Evolutionary conservation across 1,140 invertebrate genomes (phyloP).

Genomic region (Solenopsis fugax): DNA sequence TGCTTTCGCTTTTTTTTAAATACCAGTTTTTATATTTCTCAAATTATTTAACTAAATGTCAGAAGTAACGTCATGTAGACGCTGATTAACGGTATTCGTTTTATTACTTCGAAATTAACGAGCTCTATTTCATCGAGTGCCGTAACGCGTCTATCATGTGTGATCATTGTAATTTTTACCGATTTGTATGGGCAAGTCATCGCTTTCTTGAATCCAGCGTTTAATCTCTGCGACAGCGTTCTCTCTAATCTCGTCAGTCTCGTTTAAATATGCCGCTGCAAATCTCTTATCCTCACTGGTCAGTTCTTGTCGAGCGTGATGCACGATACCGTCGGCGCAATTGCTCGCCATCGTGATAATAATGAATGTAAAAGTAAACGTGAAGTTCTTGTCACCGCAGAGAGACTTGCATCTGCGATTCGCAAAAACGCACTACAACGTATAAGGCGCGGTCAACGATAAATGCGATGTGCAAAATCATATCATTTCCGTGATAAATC

Average conservation of each 20-base stretch:
- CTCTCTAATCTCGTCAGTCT: constrained; percentile 75
- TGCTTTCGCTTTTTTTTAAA: too few relatives aligned
- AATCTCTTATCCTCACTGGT: constrained; percentile 53
- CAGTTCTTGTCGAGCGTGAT: not conserved
- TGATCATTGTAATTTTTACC: constrained; percentile 78
- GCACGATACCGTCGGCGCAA: not conserved
- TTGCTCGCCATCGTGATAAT: not conserved
- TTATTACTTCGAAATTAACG: not conserved
- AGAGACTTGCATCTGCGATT: not conserved
- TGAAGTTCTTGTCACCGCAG: too few relatives aligned
- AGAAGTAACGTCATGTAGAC: not conserved
- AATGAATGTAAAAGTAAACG: not conserved
- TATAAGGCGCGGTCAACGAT: too few relatives aligned
- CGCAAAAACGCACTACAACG: not conserved
- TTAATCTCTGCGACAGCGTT: constrained; percentile 79
- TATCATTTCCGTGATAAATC: too few relatives aligned
- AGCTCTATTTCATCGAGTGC: not conserved
- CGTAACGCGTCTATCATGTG: too few relatives aligned
- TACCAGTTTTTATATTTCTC: too few relatives aligned
- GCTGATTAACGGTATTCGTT: not conserved
- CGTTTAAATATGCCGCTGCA: constrained; percentile 80
- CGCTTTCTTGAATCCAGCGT: constrained; percentile 74
- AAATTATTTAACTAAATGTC: not conserved
- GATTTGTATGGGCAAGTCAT: constrained; percentile 69
- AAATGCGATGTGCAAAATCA: too few relatives aligned